A percentile compares a stretch with the other conserved stretches of the same genome.
Evolutionary conservation across 2,797 vertebrate genomes (phyloP).

Genomic region (Tenualosa ilisha): DNA sequence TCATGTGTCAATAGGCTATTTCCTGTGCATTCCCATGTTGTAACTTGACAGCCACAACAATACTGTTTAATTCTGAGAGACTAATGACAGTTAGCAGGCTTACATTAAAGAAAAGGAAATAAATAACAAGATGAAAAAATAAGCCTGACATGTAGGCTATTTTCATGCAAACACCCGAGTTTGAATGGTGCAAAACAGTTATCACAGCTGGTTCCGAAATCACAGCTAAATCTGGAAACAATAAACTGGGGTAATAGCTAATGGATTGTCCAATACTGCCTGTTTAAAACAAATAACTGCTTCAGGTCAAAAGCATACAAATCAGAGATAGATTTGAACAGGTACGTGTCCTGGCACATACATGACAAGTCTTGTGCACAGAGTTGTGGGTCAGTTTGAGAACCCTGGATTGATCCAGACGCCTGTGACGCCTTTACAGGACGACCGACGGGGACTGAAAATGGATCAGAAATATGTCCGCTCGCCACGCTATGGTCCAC

Average conservation of each 20-base stretch:
- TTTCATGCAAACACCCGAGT: neutral
- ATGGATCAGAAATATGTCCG: slow-evolving; percentile 28
- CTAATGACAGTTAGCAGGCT: too few species aligned
- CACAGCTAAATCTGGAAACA: neutral
- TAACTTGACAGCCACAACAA: neutral
- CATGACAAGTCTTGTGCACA: neutral
- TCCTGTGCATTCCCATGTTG: neutral
- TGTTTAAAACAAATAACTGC: neutral
- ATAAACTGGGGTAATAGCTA: neutral
- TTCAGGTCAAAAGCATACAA: neutral
- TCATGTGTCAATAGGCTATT: neutral
- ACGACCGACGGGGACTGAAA: neutral
- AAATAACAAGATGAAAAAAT: neutral
- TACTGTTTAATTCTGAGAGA: neutral
- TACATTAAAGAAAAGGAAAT: neutral
- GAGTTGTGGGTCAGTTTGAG: neutral
- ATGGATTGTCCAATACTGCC: neutral
- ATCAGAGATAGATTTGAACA: neutral
- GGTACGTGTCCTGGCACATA: neutral
- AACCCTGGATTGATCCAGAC: neutral
- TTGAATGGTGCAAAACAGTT: neutral
- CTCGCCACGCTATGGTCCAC: slow-evolving; percentile 26
- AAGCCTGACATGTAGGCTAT: neutral
- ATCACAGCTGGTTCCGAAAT: neutral
- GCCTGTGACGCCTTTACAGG: slow-evolving; percentile 7